Base-by-base conservation (phyloP, 2,888 invertebrate species). In the Ophion slaviceki region DNA sequence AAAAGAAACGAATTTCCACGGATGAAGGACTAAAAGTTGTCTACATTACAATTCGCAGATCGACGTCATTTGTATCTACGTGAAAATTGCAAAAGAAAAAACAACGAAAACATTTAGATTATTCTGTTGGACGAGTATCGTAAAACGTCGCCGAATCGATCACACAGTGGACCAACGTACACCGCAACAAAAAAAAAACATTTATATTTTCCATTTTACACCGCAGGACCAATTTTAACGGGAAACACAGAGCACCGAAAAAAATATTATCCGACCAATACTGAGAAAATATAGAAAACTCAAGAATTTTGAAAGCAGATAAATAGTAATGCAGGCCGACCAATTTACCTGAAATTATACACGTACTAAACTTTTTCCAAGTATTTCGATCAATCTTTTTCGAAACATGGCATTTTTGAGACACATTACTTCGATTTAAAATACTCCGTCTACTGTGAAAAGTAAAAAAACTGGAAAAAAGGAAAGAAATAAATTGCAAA, bases 121-220 rank as follows among this genome's bases (percentile, higher is more conserved):
- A 36, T 67, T 11, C 7, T 3, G 45, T 2, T 17, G 4, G 45
- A 57, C 28, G 24, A 71, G 57, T 8, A 7, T 28, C 0, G 17
- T 53, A 17, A 24, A 53, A 28, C 70, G 47, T 47, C 36, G 20
- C 28, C 8, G 24, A 40, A 20, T 66, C 36, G 36, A 17, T 57
- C 66, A 36, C 6, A 36, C 53, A n/a, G 68, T 68, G 77, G 77
- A 78, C 77, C 77, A 78, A 78, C 68, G 68, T 68, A 28, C 28
- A 68, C 53, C 77, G n/a, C 67, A 57, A 14, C 40, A 45, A 11
- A 36, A 53, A 77, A 4, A 67, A 24, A 68, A 59, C 4, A 7
- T 45, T 40, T 59, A 66, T 78, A 36, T 66, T 36, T 14, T 68
- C n/a, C 5, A 61, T 57, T 61, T 17, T 68, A 61, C 57, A 78